These are phyloP conservation scores for Idaea biselata DNA, from an alignment of 2,888 invertebrate genomes.

Conservation along the genomic window DNA sequence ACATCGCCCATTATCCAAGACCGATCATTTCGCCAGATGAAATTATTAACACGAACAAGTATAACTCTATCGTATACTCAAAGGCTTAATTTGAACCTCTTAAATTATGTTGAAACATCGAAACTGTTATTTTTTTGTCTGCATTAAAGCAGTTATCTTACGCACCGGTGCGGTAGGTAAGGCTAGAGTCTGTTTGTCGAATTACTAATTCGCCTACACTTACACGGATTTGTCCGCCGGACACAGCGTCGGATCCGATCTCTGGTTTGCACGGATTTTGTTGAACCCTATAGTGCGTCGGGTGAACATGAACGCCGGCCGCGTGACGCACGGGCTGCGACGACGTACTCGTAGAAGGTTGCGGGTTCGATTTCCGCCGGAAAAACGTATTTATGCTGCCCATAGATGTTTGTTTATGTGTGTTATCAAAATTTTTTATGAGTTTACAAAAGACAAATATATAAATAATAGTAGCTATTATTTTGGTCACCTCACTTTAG, in stretches of 20 bases:
- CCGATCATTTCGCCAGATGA: conserved; percentile 12
- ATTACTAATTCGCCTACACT: background rate
- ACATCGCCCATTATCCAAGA: conserved; percentile 10
- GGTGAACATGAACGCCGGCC: too few species aligned
- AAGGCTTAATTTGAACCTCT: background rate
- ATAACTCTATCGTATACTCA: background rate
- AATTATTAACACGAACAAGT: conserved; percentile 12
- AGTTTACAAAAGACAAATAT: too few species aligned
- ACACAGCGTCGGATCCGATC: too few species aligned
- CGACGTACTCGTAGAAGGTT: too few species aligned
- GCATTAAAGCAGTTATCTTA: background rate
- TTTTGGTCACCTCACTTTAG: too few species aligned
- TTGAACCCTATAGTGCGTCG: background rate
- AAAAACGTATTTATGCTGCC: too few species aligned
- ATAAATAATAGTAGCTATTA: too few species aligned
- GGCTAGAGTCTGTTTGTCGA: background rate
- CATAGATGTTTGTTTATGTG: too few species aligned
- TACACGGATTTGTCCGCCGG: background rate
- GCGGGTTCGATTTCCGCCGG: too few species aligned
- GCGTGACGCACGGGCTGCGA: too few species aligned
- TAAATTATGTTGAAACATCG: background rate
- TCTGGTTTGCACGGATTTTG: too few species aligned
- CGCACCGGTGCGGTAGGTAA: background rate
- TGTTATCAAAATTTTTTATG: too few species aligned
- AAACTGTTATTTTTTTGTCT: background rate